A percentile compares a stretch with the other conserved stretches of the same genome.
Evolutionary conservation across 1,140 invertebrate species (phyloP).

Genomic region (Conus betulinus): DNA sequence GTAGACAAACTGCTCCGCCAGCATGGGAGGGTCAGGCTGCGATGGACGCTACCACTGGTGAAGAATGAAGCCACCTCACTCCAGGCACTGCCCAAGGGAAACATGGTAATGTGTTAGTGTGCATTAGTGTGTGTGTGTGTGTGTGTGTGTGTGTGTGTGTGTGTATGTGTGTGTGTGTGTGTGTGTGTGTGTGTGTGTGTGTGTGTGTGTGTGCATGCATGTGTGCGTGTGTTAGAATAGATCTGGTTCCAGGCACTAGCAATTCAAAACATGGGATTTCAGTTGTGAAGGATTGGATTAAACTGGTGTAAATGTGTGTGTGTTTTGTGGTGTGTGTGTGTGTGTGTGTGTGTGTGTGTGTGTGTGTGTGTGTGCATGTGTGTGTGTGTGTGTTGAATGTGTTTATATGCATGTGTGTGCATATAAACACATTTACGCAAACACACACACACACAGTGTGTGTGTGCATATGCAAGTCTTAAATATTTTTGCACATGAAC

Average conservation of each 20-base stretch:
- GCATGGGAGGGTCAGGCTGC: conserved; percentile 83
- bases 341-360: too few relatives aligned
- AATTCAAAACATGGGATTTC: too few relatives aligned
- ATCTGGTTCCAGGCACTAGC: too few relatives aligned
- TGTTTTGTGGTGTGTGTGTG: too few relatives aligned
- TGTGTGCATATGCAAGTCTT: background rate
- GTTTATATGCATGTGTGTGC: too few relatives aligned
- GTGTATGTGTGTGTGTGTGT: background rate
- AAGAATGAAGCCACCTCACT: conserved; percentile 83
- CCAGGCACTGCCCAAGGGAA: conserved; percentile 79
- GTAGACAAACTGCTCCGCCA: conserved; percentile 81
- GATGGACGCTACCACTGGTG: conserved; percentile 78
- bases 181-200: background rate
- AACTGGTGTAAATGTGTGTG: too few relatives aligned
- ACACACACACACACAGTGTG: background rate
- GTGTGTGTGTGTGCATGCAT: background rate
- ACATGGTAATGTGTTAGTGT: conserved; percentile 8
- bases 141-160: conserved; percentile 16
- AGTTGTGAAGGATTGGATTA: too few relatives aligned
- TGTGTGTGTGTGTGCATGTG: too few relatives aligned
- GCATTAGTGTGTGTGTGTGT: conserved; percentile 3
- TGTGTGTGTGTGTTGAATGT: too few relatives aligned
- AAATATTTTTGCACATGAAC: background rate
- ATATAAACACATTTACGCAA: too few relatives aligned
- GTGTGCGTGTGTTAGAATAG: background rate